phyloP scores from a whole-genome alignment of 2,797 vertebrate genomes.

The Crenichthys baileyi region DNA sequence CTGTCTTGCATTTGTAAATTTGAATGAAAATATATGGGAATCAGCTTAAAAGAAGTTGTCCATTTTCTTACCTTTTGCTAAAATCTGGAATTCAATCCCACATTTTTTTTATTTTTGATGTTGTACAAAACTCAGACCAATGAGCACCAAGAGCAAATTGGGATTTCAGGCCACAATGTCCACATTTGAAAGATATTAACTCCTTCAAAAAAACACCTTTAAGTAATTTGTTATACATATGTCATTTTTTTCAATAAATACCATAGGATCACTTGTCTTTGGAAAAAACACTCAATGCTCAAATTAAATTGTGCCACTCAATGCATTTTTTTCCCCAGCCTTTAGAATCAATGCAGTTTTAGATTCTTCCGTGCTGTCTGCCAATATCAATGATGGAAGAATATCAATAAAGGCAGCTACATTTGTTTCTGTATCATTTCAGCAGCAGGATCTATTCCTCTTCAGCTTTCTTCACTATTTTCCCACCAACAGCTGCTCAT shows the following conservation, averaged over 20 bases:
- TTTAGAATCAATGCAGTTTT: slow-evolving; percentile 77
- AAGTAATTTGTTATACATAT: slow-evolving; percentile 41
- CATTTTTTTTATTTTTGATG: neutral
- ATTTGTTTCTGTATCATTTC: slow-evolving; percentile 80
- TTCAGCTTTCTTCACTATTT: slow-evolving; percentile 67
- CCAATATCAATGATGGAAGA: slow-evolving; percentile 81
- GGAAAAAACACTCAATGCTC: slow-evolving; percentile 59
- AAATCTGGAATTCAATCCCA: too few relatives aligned
- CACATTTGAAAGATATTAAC: slow-evolving; percentile 48
- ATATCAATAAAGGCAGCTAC: slow-evolving; percentile 81
- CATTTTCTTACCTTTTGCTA: neutral
- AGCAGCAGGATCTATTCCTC: slow-evolving; percentile 77
- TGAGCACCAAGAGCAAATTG: slow-evolving; percentile 20
- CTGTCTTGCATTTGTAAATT: neutral
- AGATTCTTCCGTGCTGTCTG: slow-evolving; percentile 75
- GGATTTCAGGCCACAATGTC: slow-evolving; percentile 48
- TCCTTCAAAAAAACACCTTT: slow-evolving; percentile 36
- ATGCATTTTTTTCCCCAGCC: slow-evolving; percentile 61
- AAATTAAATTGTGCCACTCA: slow-evolving; percentile 76
- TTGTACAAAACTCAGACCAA: neutral
- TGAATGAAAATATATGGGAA: neutral
- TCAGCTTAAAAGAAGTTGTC: neutral
- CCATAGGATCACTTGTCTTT: slow-evolving; percentile 53
- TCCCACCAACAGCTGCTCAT: slow-evolving; percentile 74
- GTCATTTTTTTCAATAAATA: slow-evolving; percentile 55